Base-by-base conservation (phyloP, 2,888 invertebrate species). In the Balanococcus diminutus region DNA sequence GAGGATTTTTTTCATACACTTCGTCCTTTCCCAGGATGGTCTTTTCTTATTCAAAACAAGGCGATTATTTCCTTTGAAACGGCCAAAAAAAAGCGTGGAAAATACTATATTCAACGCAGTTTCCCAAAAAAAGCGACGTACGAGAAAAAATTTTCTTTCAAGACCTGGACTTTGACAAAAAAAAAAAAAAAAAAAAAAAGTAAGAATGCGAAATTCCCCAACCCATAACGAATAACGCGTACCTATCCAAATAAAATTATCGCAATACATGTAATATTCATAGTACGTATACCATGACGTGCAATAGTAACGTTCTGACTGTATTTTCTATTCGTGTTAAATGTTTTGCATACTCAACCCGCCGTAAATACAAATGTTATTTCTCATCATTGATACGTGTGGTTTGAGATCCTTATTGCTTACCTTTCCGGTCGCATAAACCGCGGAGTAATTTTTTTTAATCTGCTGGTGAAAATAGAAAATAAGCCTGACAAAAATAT, bases 11-110 rank as follows among this genome's bases (percentile, higher is more conserved):
- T 46, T 19, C 39, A 9, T 81, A 39, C 81, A 22, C 81, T 42
- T 46, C 42, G 46, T 46, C 42, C 81, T 36, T 42, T 46, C 46
- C 42, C 31, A 28, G 8, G 28, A 81, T 42, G 42, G 46, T 46
- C 25, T 36, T 81, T 42, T 81, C 42, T 81, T 42, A 81, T 42
- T 81, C 39, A 81, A 81, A 81, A 81, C 81, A 81, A 42, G 81
- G 31, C 42, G 81, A 42, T 81, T 81, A 81, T 81, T 79, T 46
- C 81, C 67, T 67, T 67, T 67, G 67, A 67, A 67, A 67, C 16
- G 67, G 28, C 67, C 67, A 28, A 67, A 67, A 67, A 67, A 67
- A 61, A 61, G 67, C 67, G 14, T n/a, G n/a, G 67, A 67, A 28
- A 67, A 67, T 67, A 67, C 67, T 4, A 67, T 28, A 11, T n/a